Conservation (phyloP, 2,113 vertebrate genomes). For the Lycaon pictus region DNA sequence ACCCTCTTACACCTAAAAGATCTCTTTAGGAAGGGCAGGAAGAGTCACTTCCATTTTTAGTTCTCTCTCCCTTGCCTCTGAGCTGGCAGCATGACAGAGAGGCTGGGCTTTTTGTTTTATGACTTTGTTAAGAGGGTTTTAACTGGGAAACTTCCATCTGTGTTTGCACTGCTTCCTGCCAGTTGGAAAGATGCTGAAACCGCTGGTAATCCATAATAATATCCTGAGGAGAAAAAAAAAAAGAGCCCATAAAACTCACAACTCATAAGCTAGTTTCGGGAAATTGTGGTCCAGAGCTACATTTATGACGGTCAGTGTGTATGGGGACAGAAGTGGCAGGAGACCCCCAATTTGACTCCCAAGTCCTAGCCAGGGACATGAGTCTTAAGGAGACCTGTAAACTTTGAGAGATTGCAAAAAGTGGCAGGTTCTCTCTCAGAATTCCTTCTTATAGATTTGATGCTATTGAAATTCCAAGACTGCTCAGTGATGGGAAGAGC, state of each 20-base stretch:
- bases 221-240: not conserved
- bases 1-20: not conserved
- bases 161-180: conserved; percentile 39
- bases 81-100: not conserved
- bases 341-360: not conserved
- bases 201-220: conserved; percentile 32
- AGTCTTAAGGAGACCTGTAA: not conserved
- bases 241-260: conserved; percentile 57
- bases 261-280: conserved; percentile 21
- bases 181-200: conserved; percentile 62
- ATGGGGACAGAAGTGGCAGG: not conserved
- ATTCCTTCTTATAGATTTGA: not conserved
- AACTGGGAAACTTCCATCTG: conserved; percentile 38
- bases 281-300: not conserved
- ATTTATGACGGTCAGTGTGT: not conserved
- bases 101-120: conserved; percentile 49
- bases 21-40: not conserved
- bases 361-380: not conserved
- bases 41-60: not conserved
- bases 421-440: not conserved
- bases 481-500: not conserved
- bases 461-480: not conserved
- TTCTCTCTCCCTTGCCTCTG: not conserved
- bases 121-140: conserved; percentile 54
- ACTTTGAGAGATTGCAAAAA: not conserved